Conservation (phyloP, 1,140 invertebrate species). For the Batillaria attramentaria region DNA sequence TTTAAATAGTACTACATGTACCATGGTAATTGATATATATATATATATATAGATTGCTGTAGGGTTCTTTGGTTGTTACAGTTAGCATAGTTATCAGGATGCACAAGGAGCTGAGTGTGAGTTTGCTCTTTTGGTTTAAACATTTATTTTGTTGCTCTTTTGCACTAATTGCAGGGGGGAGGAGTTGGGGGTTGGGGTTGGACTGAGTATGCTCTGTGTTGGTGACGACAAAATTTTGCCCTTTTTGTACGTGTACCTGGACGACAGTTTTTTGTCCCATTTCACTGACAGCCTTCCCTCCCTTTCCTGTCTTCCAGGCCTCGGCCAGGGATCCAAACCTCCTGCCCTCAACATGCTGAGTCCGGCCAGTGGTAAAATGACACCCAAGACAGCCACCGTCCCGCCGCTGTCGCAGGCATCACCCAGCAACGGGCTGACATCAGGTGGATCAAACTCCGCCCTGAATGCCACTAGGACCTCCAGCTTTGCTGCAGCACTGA, state of each 20-base stretch:
- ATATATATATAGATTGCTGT: too few relatives aligned
- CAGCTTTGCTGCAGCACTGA: constrained; percentile 84
- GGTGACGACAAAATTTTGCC: too few relatives aligned
- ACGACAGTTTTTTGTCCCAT: neutral
- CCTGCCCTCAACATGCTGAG: constrained; percentile 67
- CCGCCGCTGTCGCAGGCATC: constrained; percentile 68
- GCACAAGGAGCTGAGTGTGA: too few relatives aligned
- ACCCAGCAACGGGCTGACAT: constrained; percentile 62
- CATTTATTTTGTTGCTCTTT: too few relatives aligned
- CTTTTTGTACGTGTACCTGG: too few relatives aligned
- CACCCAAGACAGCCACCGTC: constrained; percentile 67
- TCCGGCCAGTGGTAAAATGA: constrained; percentile 54
- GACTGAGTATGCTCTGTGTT: too few relatives aligned
- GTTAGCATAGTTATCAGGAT: too few relatives aligned
- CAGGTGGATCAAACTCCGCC: constrained; percentile 48
- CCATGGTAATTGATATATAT: too few relatives aligned
- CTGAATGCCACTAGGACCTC: constrained; percentile 68
- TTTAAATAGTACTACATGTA: too few relatives aligned
- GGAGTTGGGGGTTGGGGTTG: neutral
- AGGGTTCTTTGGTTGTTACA: too few relatives aligned
- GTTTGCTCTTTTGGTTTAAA: too few relatives aligned
- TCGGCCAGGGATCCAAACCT: constrained; percentile 65
- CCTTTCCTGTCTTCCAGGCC: constrained; percentile 52
- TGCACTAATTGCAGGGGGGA: too few relatives aligned
- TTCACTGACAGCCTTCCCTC: neutral